Evolutionary conservation across 2,888 invertebrate species (phyloP).

Genomic region (Proisotoma minuta): DNA sequence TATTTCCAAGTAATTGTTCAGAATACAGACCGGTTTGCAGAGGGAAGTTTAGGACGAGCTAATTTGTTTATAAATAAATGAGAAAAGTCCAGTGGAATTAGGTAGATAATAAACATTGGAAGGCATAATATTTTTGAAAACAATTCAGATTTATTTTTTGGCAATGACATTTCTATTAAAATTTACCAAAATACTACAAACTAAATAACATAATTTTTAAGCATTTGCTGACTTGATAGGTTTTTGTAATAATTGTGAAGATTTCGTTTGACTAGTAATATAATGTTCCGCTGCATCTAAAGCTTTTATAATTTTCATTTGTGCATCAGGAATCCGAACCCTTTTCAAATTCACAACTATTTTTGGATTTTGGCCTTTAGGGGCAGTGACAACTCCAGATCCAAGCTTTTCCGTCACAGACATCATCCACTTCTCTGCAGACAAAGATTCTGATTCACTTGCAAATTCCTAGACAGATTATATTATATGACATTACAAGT

Average conservation of each 20-base stretch:
- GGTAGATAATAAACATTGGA: too few species aligned
- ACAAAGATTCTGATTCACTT: conserved; percentile 57
- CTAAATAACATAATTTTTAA: too few species aligned
- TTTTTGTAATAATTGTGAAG: background rate
- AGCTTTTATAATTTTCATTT: conserved; percentile 28
- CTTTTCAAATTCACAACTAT: conserved; percentile 65
- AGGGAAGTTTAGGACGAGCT: too few species aligned
- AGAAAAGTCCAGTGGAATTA: too few species aligned
- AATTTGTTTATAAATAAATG: too few species aligned
- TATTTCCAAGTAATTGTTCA: too few species aligned
- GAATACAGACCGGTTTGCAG: too few species aligned
- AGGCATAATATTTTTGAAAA: too few species aligned
- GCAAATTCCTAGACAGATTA: conserved; percentile 50
- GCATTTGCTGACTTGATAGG: background rate
- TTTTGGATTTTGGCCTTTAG: conserved; percentile 59
- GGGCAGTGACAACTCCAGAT: conserved; percentile 54
- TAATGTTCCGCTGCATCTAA: conserved; percentile 36
- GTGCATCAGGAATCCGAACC: conserved; percentile 57
- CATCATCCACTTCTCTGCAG: conserved; percentile 67
- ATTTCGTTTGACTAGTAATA: conserved; percentile 1
- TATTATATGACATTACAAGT: background rate
- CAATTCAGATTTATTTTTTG: too few species aligned
- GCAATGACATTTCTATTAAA: too few species aligned
- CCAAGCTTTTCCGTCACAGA: conserved; percentile 59
- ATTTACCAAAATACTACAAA: too few species aligned